Base-by-base conservation (phyloP, 2,888 invertebrate species). In the Homarus gammarus region DNA sequence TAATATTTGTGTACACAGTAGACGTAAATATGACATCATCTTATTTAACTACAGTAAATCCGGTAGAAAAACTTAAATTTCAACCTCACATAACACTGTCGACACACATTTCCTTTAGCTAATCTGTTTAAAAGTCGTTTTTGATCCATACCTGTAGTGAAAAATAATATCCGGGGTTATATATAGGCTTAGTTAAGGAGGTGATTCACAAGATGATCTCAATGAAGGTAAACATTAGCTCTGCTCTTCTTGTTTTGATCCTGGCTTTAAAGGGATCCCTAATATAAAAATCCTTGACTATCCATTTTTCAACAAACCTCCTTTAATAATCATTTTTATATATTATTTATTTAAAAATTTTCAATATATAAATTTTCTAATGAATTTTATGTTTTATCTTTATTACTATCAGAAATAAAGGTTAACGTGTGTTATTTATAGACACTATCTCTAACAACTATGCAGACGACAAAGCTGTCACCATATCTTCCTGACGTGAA, bases 401-500 rank as follows among this genome's bases (percentile, higher is more conserved):
- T 68, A 68, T 68, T 18, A 68, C 5, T 15, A 15, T 18, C 8
- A 5, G 31, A 31, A 68, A 68, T 10, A 6, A 6, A 18, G 68
- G 31, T 6, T 68, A 56, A 70, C 2, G 3, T 2, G 22, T 12
- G 22, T 2, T n/a, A 40, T 75, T 87, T 87, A 87, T 49, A 82
- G 8, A 6, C 22, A 75, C 18, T 64, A 56, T 78, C 70, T 38
- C 78, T 84, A 33, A 22, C 84, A 51, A 70, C 36, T 83, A 82
- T 88, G 88, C 88, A 89, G 88, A 89, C 88, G 88, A 89, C 88
- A 78, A 51, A 40, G 81, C 78, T 15, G 82, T 15, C 79, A 81
- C 27, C 79, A 36, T 22, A 44, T 8, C 51, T 31, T 68, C 36
- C 75, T 83, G 84, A 89, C 88, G 88, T 64, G 88, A 89, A 89